Percentiles rank a stretch among this genome's conserved stretches.
phyloP scores from a whole-genome alignment of 2,113 vertebrate genomes.

The Oplegnathus fasciatus region DNA sequence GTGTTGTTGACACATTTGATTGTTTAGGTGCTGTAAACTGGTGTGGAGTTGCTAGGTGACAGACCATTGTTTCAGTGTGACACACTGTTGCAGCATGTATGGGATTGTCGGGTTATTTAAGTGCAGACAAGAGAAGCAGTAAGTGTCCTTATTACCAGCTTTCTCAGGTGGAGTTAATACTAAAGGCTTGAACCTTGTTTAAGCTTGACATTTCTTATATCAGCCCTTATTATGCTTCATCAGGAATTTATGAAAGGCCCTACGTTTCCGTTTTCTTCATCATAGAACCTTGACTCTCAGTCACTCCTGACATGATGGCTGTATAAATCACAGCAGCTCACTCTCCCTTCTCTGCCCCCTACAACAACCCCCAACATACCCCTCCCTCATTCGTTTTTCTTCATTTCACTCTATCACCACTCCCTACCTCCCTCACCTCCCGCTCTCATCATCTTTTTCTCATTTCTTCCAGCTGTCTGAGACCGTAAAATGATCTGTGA shows the following conservation, averaged over 20 bases:
- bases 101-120: conserved; percentile 43
- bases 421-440: background rate
- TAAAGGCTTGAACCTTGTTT: conserved; percentile 46
- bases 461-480: conserved; percentile 33
- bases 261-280: conserved; percentile 42
- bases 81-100: conserved; percentile 28
- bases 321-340: conserved; percentile 73
- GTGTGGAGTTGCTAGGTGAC: conserved; percentile 27
- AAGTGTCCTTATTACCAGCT: conserved; percentile 44
- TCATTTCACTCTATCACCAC: conserved; percentile 45
- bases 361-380: conserved; percentile 12
- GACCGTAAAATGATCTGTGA: conserved; percentile 45
- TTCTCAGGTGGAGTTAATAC: conserved; percentile 44
- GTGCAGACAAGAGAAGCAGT: conserved; percentile 45
- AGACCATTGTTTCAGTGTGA: conserved; percentile 38
- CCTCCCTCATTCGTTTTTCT: conserved; percentile 37
- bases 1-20: conserved; percentile 11
- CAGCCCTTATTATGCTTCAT: conserved; percentile 62
- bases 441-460: conserved; percentile 26
- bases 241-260: conserved; percentile 68
- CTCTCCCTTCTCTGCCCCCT: conserved; percentile 24
- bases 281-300: conserved; percentile 62
- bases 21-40: conserved; percentile 9
- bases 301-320: conserved; percentile 68
- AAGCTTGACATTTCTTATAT: conserved; percentile 47